Evolutionary conservation across 2,888 invertebrate species (phyloP), one percentile per base, ranked within the genome.

Genomic region (Trichogramma evanescens): DNA sequence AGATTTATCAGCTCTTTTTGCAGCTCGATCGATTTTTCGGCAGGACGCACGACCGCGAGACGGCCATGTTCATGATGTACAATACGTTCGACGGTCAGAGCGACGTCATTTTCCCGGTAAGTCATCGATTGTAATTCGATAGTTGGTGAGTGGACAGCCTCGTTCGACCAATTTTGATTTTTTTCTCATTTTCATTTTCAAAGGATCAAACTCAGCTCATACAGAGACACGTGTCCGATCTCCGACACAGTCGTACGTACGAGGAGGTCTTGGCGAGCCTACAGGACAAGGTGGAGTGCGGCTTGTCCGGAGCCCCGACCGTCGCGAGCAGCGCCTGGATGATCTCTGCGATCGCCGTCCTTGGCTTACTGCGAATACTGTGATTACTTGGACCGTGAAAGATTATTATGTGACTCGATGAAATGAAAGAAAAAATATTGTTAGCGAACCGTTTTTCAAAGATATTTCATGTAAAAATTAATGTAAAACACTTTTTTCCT

Each of bases 21-120:
- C 84, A 86, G 66, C 80, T 91, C 69, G 89, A 90, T 71, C 81
- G 83, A 66, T 75, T 87, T 42, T 91, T 91, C 73, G 91, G 91
- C 49, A 83, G 82, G 71, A 81, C 80, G 48, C 81, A 76, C 67
- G 61, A 65, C 45, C 79, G 80, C 4, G 81, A 83, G 10, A 85
- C 83, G 0, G 81, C 83, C 0, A 82, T 88, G 65, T 88, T 90
- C 68, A 83, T 86, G 0, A 80, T 91, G 78, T 91, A 85, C 65
- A 89, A 88, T 0, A 75, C 82, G 0, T 91, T 83, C 68, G 87
- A 89, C 66, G 84, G 83, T 46, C 75, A 82, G 63, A 78, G 78
- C 38, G 81, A 89, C 70, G 78, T 91, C 0, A 76, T 91, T 46
- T 91, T 91, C 70, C 84, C 78, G 50, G 79, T 79, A 67, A 68